Evolutionary conservation across 2,113 vertebrate species (phyloP), one percentile per base, ranked within the genome.

Genomic region (Bos indicus): DNA sequence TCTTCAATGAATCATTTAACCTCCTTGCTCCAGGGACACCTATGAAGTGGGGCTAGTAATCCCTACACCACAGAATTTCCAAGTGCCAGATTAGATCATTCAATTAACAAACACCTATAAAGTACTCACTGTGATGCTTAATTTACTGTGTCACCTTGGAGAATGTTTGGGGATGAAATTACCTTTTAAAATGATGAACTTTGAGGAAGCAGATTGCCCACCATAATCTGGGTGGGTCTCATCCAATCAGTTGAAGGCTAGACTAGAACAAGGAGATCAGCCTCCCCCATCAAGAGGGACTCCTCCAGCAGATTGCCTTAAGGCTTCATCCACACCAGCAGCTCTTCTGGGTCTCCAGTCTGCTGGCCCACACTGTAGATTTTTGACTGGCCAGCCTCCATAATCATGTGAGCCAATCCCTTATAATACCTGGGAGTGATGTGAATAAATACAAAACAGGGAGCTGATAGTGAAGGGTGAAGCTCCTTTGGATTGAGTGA

Each of bases 171-270:
- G 9, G 16, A 40, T 51, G 17, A 87, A 17, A 90, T 54, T 80
- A 84, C 28, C 7, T 48, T 95, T 90, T 80, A 48, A 88, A 51
- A 54, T 13, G 13, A 26, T 95, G 28, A 81, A 74, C n/a, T 90
- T 5, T 71, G 81, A 96, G 60, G 48, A 67, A 84, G 43, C 57
- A 74, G 64, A 77, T 43, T 26, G 7, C 16, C 43, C 33, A 52
- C 13, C 74, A 23, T n/a, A 26, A 26, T 46, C 30, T 71, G 51
- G 26, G 10, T 80, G 28, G 54, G n/a, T 54, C 57, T 95, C 17
- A n/a, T n/a, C 23, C 51, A 71, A 5, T 83, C 71, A 46, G 12
- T 25, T 43, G 25, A 87, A 64, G 60, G 3, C 14, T 11, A 78
- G 30, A 51, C 6, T 30, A 25, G 81, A 93, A 83, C 33, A 80